phyloP scores from a whole-genome alignment of 2,888 invertebrate genomes.

The Scaptomyza polygonia region DNA sequence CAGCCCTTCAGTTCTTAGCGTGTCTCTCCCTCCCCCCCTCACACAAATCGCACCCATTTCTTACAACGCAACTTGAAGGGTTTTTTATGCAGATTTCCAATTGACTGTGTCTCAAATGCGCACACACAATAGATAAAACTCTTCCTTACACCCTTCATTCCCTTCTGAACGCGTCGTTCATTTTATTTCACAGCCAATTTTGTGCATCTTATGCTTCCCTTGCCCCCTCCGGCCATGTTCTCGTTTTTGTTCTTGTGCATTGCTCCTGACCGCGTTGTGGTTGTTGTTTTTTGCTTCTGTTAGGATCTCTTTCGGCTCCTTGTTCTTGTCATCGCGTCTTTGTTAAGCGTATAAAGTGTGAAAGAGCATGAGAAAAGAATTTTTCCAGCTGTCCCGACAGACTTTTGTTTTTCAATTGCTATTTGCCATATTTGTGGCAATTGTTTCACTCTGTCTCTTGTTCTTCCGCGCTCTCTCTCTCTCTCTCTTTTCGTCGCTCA shows the following conservation, averaged over 20 bases:
- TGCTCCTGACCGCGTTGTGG: constrained; percentile 57
- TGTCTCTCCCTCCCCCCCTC: neutral
- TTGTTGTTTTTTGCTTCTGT: constrained; percentile 1
- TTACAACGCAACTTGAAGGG: constrained; percentile 63
- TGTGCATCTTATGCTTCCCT: constrained; percentile 27
- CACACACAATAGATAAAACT: constrained; percentile 50
- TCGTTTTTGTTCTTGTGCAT: constrained; percentile 21
- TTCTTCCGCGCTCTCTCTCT: neutral
- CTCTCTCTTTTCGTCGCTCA: too few species aligned
- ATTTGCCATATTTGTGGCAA: constrained; percentile 75
- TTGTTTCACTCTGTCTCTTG: constrained; percentile 49
- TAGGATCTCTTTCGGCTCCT: neutral
- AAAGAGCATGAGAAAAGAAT: constrained; percentile 67
- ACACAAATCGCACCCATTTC: neutral
- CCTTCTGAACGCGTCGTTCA: constrained; percentile 42
- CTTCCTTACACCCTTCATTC: neutral
- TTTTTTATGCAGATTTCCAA: constrained; percentile 68
- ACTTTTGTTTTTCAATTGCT: constrained; percentile 77
- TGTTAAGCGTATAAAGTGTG: constrained; percentile 68
- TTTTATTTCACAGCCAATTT: constrained; percentile 72
- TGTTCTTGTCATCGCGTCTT: constrained; percentile 50
- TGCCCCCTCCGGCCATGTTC: constrained; percentile 10
- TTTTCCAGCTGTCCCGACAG: constrained; percentile 45
- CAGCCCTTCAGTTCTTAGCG: constrained; percentile 1
- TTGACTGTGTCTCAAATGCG: constrained; percentile 64